Evolutionary conservation across 2,797 vertebrate species (phyloP), one percentile per base, ranked within the genome.

Genomic region (Phyllotis vaccarum): DNA sequence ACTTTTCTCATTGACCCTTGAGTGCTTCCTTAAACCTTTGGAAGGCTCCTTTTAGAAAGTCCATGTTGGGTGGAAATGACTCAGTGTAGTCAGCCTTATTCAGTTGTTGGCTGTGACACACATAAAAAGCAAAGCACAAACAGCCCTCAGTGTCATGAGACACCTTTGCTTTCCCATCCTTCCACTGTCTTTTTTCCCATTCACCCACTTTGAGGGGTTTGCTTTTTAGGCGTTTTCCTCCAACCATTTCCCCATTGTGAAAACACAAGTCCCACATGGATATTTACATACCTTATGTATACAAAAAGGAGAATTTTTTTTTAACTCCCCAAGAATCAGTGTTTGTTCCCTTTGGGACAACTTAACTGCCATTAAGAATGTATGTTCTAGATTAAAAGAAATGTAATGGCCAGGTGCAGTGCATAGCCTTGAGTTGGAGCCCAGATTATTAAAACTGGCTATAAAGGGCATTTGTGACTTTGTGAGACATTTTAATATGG

Each of bases 401-500:
- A 58, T 85, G 58, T 66, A 74, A 91, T 68, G 90, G 74, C 6
- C 58, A 95, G 64, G 64, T 66, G 19, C 9, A 86, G 66, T 80
- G 17, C 29, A 90, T 62, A 72, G 29, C 49, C 64, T 56, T 86
- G 75, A n/a, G 37, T 37, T 86, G 40, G 72, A 70, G 66, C 43
- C 46, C 56, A 27, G 46, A 43, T 90, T 81, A 80, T 79, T 80
- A 86, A 88, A 93, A 93, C 2, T n/a, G 79, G 19, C 14, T 14
- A 64, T 74, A 89, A 96, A 92, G 31, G n/a, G 27, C 19, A 60
- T 86, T 56, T 85, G 21, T 56, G 34, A 14, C n/a, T 70, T 79
- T 37, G 7, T 83, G 64, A 83, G 70, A 95, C 68, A 75, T 86
- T 92, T 94, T 80, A 76, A 78, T 72, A n/a, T 19, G 27, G 37